phyloP scores from a whole-genome alignment of 1,140 invertebrate species.

The Ladona fulva region DNA sequence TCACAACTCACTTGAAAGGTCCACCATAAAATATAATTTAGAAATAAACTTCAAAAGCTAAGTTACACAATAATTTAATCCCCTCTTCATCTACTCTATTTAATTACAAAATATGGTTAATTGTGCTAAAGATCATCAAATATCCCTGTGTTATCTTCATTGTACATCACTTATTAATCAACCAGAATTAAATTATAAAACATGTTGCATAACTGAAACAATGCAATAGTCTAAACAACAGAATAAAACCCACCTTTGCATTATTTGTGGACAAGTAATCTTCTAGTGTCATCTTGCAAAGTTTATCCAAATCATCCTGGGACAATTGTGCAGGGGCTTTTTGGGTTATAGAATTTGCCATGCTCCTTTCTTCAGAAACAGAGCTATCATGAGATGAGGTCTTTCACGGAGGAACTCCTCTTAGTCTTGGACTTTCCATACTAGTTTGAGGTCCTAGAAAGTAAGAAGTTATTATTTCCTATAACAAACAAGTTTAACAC shows the following conservation, averaged over 20 bases:
- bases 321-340: background rate
- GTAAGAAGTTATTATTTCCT: too few relatives aligned
- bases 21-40: too few relatives aligned
- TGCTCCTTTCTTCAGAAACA: slow-evolving; percentile 4
- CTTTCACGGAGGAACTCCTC: background rate
- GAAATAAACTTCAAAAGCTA: too few relatives aligned
- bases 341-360: background rate
- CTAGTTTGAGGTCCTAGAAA: background rate
- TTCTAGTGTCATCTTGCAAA: too few relatives aligned
- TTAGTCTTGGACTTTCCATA: background rate
- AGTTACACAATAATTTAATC: slow-evolving; percentile 7
- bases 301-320: background rate
- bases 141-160: background rate
- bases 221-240: too few relatives aligned
- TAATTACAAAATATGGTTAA: background rate
- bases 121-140: too few relatives aligned
- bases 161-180: too few relatives aligned
- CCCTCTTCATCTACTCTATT: background rate
- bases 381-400: slow-evolving; percentile 18
- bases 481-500: too few relatives aligned
- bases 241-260: too few relatives aligned
- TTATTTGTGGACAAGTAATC: too few relatives aligned
- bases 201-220: too few relatives aligned
- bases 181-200: too few relatives aligned
- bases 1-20: background rate